Conservation (phyloP, 2,888 invertebrate species). For the Drosophila lacicola region DNA sequence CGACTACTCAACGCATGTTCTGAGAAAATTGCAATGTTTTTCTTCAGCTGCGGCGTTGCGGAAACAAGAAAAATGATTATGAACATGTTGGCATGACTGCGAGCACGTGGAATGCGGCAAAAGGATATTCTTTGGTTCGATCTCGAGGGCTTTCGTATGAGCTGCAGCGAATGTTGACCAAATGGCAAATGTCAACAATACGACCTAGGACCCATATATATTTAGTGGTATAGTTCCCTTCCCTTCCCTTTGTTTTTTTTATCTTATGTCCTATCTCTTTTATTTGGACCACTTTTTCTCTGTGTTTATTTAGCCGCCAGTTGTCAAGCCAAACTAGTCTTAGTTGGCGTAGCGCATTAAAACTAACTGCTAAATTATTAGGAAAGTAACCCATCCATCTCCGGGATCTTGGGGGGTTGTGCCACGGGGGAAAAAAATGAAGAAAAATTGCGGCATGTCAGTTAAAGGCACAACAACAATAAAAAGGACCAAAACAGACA, state of each 20-base stretch:
- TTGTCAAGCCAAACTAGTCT: background rate
- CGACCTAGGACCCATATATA: background rate
- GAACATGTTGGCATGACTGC: constrained; percentile 52
- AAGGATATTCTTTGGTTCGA: constrained; percentile 14
- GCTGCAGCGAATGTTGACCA: constrained; percentile 14
- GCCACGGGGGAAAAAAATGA: constrained; percentile 57
- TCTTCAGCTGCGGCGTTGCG: constrained; percentile 23
- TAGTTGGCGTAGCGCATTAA: constrained; percentile 60
- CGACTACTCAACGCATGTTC: constrained; percentile 53
- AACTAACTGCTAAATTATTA: constrained; percentile 79
- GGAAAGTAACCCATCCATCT: constrained; percentile 76
- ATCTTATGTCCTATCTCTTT: no score
- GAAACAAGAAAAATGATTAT: constrained; percentile 71
- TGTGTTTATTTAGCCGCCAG: no score
- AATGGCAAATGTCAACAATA: background rate
- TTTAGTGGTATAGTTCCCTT: no score
- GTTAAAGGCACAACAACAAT: constrained; percentile 75
- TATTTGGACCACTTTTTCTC: no score
- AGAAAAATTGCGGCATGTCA: constrained; percentile 77
- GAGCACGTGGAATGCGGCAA: constrained; percentile 17
- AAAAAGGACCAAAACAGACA: constrained; percentile 71
- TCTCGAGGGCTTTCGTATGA: constrained; percentile 10
- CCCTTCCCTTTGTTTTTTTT: no score
- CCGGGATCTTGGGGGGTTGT: constrained; percentile 34
- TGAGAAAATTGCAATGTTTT: constrained; percentile 52